These are phyloP conservation scores for Adelosebastes latens DNA, from an alignment of 2,797 vertebrate species.

Conservation along the genomic window DNA sequence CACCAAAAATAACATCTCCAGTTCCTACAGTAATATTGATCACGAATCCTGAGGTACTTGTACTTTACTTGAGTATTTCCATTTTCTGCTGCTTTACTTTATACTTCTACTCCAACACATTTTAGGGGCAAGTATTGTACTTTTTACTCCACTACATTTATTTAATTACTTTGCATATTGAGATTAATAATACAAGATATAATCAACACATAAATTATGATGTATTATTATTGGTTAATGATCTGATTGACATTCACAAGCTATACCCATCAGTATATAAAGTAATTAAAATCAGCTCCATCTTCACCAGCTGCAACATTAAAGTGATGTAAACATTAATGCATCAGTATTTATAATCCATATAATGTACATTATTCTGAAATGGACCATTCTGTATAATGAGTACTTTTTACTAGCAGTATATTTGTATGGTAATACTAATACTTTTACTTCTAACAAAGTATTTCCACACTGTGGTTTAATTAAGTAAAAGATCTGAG, in stretches of 20 bases:
- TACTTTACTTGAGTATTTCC: too few relatives aligned
- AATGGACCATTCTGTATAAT: not conserved
- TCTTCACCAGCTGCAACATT: not conserved
- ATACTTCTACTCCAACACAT: too few relatives aligned
- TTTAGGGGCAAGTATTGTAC: not conserved
- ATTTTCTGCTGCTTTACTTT: too few relatives aligned
- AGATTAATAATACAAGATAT: not conserved
- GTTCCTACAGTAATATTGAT: not conserved
- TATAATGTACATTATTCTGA: not conserved
- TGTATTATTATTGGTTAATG: not conserved
- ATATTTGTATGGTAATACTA: not conserved
- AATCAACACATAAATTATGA: not conserved
- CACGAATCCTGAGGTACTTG: not conserved
- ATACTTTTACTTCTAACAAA: not conserved
- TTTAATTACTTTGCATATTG: not conserved
- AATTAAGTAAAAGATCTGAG: not conserved
- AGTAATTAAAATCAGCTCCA: not conserved
- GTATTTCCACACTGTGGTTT: not conserved
- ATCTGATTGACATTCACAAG: not conserved
- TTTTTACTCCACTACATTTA: not conserved
- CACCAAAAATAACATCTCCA: not conserved
- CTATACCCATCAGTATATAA: not conserved
- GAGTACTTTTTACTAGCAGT: not conserved
- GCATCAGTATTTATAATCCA: not conserved
- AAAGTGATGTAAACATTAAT: not conserved